Evolutionary conservation across 2,797 vertebrate species (phyloP).

Genomic region (Chaunax sp.): DNA sequence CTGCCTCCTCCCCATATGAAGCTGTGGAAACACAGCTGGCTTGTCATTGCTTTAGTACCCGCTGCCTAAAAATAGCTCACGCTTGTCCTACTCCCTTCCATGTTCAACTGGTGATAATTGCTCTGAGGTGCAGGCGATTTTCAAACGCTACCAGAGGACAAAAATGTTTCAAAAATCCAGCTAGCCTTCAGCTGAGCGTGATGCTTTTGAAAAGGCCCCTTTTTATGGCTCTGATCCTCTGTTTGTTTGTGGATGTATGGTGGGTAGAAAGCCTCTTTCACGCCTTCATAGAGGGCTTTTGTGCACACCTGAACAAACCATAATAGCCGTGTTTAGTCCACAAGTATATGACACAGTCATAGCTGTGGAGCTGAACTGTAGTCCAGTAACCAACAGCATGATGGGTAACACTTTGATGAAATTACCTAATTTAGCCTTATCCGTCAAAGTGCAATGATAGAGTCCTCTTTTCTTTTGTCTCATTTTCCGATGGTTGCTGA

Average conservation of each 20-base stretch:
- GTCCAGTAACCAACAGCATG: slow-evolving; percentile 2
- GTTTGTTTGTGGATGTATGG: slow-evolving; percentile 65
- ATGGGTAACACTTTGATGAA: slow-evolving; percentile 12
- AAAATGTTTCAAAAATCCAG: background rate
- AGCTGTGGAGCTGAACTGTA: slow-evolving; percentile 3
- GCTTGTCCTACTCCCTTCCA: slow-evolving; percentile 33
- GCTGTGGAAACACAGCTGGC: slow-evolving; percentile 77
- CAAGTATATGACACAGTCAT: slow-evolving; percentile 18
- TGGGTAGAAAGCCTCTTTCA: slow-evolving; percentile 61
- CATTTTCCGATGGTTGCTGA: background rate
- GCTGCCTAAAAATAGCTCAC: slow-evolving; percentile 61
- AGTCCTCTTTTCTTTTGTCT: background rate
- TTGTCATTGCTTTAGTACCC: slow-evolving; percentile 63
- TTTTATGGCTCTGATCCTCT: slow-evolving; percentile 50
- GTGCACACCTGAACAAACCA: slow-evolving; percentile 39
- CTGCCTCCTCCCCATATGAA: slow-evolving; percentile 43
- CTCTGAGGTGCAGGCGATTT: slow-evolving; percentile 59
- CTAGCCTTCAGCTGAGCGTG: slow-evolving; percentile 17
- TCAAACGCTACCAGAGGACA: slow-evolving; percentile 20
- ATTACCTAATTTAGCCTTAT: background rate
- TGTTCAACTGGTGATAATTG: slow-evolving; percentile 49
- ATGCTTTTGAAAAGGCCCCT: slow-evolving; percentile 32
- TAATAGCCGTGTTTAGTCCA: slow-evolving; percentile 49
- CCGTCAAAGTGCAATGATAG: too few relatives aligned
- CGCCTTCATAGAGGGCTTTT: slow-evolving; percentile 56